phyloP scores from a whole-genome alignment of 1,140 invertebrate species.

The Cydia pomonella region DNA sequence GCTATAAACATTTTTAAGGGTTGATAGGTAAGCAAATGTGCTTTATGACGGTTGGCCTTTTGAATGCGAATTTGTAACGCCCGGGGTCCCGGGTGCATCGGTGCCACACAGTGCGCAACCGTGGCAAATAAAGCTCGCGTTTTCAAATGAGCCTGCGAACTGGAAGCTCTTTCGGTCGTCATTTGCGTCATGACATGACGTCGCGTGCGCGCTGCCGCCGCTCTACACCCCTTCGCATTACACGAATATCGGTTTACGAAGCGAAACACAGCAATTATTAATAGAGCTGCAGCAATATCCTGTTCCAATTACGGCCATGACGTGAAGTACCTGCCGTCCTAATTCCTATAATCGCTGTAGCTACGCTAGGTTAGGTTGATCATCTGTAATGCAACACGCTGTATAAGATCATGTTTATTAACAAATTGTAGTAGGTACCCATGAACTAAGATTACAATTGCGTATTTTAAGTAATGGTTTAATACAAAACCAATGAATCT shows the following conservation, averaged over 20 bases:
- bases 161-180: slow-evolving; percentile 22
- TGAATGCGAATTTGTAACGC: slow-evolving; percentile 9
- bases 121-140: slow-evolving; percentile 7
- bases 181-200: slow-evolving; percentile 50
- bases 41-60: slow-evolving; percentile 22
- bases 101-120: background rate
- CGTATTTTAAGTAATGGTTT: too few relatives aligned
- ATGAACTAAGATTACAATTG: too few relatives aligned
- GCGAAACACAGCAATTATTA: slow-evolving; percentile 58
- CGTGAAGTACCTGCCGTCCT: slow-evolving; percentile 8
- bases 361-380: background rate
- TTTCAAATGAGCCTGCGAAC: slow-evolving; percentile 16
- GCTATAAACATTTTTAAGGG: slow-evolving; percentile 35
- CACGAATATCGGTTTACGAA: slow-evolving; percentile 57
- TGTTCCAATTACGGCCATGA: slow-evolving; percentile 31
- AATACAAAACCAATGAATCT: too few relatives aligned
- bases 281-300: slow-evolving; percentile 45
- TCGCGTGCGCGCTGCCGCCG: slow-evolving; percentile 57
- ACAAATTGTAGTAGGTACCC: too few relatives aligned
- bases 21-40: slow-evolving; percentile 25
- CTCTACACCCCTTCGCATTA: slow-evolving; percentile 45
- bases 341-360: background rate
- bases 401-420: too few relatives aligned
- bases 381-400: background rate
- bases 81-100: background rate